These are phyloP conservation scores for Mesopsocus fuscifrons DNA, from an alignment of 2,888 invertebrate genomes.

Conservation along the genomic window DNA sequence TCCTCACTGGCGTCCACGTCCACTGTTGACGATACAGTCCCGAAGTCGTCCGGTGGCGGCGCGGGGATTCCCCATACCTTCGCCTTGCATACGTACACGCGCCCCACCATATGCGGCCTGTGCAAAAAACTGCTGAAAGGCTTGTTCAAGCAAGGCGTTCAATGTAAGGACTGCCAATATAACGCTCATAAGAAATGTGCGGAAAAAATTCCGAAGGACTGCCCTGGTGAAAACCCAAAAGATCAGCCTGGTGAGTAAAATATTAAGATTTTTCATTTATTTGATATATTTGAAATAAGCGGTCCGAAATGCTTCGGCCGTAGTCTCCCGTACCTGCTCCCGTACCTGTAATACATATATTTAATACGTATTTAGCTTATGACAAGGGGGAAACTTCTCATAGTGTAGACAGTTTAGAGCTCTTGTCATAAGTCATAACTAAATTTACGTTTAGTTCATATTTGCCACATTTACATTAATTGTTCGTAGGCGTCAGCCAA, in stretches of 20 bases:
- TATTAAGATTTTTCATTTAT: slow-evolving; percentile 8
- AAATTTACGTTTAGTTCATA: too few relatives aligned
- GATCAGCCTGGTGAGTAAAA: slow-evolving; percentile 13
- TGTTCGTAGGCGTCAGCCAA: too few relatives aligned
- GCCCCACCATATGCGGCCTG: slow-evolving; percentile 89
- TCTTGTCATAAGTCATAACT: too few relatives aligned
- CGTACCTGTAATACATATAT: too few relatives aligned
- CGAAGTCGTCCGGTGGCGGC: slow-evolving; percentile 14
- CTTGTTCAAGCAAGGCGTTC: slow-evolving; percentile 88
- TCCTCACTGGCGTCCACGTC: slow-evolving; percentile 35
- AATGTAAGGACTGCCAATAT: slow-evolving; percentile 94
- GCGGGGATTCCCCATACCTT: slow-evolving; percentile 82
- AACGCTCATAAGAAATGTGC: slow-evolving; percentile 91
- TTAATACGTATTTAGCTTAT: too few relatives aligned
- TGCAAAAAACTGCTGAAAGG: slow-evolving; percentile 93
- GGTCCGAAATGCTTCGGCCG: too few relatives aligned
- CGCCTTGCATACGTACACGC: slow-evolving; percentile 87
- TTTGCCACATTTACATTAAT: too few relatives aligned
- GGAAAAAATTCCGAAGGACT: slow-evolving; percentile 76
- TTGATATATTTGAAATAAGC: slow-evolving; percentile 9
- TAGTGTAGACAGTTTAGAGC: too few relatives aligned
- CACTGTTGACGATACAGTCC: slow-evolving; percentile 28
- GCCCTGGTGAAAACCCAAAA: slow-evolving; percentile 48
- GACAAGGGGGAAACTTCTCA: too few relatives aligned
- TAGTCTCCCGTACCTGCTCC: too few relatives aligned